Evolutionary conservation across 2,113 vertebrate species (phyloP), one percentile per base, ranked within the genome.

Genomic region (Micromys minutus): DNA sequence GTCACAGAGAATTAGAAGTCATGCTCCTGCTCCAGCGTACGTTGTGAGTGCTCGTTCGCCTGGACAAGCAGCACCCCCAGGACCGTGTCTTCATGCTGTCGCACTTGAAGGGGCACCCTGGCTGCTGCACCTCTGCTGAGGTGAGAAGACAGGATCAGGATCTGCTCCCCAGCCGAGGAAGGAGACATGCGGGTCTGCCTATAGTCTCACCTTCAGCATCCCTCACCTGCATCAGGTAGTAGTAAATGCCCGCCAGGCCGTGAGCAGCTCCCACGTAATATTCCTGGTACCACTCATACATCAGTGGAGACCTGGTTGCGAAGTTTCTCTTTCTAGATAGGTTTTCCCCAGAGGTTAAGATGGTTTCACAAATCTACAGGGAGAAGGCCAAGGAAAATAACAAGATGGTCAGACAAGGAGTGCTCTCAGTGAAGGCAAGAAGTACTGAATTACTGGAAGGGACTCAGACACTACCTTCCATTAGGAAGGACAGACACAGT

Each of bases 271-370:
- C 99, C 0, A 99, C 98, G 0, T 99, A 99, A 97, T 99, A 99
- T 95, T 99, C 99, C 97, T 99, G 99, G 98, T 99, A 99, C 99
- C 99, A 99, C 96, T 99, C 99, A 29, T 99, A 99, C 99, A 99
- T 99, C 95, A 99, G 98, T 0, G 99, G 99, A 87, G 98, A 99
- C 94, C 99, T 99, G 7, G 98, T 98, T 92, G 98, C 98, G 61
- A 99, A 97, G 79, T 98, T 98, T 97, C 98, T 99, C 93, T 98
- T 99, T 96, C 97, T 99, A 97, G 99, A 98, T 91, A 99, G 97
- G 45, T 85, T 98, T 93, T 99, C 99, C n/a, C 99, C 99, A 4
- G 99, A 99, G 39, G 93, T 98, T 94, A 99, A 86, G 81, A 99
- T 96, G 1, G 98, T 98, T 91, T 99, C 99, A 34, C 98, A 99